Percentiles rank a stretch among this genome's conserved stretches.
phyloP scores from a whole-genome alignment of 2,113 vertebrate genomes.

The Malurus melanocephalus region DNA sequence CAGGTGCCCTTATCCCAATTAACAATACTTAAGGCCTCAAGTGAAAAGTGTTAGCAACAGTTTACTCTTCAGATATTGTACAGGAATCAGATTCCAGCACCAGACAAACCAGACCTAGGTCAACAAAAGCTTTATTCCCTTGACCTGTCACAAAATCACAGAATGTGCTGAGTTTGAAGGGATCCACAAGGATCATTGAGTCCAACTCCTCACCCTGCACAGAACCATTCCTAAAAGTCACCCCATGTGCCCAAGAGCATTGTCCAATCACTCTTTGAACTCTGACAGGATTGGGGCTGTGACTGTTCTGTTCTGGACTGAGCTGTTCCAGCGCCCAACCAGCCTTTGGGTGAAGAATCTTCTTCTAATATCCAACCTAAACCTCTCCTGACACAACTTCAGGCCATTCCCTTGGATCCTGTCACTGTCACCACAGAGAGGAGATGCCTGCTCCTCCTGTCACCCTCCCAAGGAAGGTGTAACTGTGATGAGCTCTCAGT shows the following conservation, averaged over 20 bases:
- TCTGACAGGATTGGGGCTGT: neutral
- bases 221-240: neutral
- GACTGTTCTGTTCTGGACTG: too few species aligned
- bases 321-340: neutral
- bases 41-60: neutral
- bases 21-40: neutral
- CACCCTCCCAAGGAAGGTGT: accelerated
- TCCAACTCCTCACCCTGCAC: neutral
- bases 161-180: neutral
- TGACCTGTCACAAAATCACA: neutral
- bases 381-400: neutral
- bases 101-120: neutral
- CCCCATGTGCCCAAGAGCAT: neutral
- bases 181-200: accelerated
- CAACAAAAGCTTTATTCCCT: neutral
- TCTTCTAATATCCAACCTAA: neutral
- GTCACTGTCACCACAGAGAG: neutral
- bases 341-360: neutral
- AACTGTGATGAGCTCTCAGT: neutral
- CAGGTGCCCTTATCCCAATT: neutral
- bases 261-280: neutral
- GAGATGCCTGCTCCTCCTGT: neutral
- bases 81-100: neutral
- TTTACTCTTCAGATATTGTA: neutral
- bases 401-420: neutral